Evolutionary conservation across 2,888 invertebrate genomes (phyloP).

Genomic region (Noctua janthe): DNA sequence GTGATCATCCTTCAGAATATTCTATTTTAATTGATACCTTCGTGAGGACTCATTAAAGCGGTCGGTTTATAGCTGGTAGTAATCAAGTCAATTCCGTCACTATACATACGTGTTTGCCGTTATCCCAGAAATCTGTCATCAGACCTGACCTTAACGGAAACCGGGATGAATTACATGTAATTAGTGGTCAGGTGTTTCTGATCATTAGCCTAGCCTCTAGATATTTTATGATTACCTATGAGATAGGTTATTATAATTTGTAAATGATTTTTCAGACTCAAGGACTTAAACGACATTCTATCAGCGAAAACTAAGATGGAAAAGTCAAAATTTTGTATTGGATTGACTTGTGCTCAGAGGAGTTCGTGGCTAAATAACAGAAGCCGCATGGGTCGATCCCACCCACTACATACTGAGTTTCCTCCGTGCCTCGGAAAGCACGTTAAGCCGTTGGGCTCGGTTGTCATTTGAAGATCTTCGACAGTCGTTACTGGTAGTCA

Average conservation of each 20-base stretch:
- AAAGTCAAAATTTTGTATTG: neutral
- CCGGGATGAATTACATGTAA: neutral
- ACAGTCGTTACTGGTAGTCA: too few species aligned
- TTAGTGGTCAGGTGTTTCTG: neutral
- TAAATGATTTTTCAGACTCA: neutral
- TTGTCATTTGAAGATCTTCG: too few species aligned
- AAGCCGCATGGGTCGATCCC: too few species aligned
- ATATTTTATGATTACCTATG: neutral
- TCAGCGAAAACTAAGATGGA: neutral
- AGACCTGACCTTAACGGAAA: constrained; percentile 4
- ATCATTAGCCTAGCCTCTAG: constrained; percentile 8
- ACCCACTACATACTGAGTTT: too few species aligned
- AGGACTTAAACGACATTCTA: neutral
- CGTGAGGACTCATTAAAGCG: too few species aligned
- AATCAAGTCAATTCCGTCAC: neutral
- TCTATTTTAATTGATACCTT: too few species aligned
- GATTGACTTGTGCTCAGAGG: too few species aligned
- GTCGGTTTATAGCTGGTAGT: neutral
- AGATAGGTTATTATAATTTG: neutral
- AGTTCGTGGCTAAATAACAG: too few species aligned
- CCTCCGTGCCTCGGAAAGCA: too few species aligned
- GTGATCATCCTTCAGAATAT: too few species aligned
- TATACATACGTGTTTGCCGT: neutral
- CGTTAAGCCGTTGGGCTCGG: too few species aligned
- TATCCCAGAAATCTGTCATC: neutral